Evolutionary conservation across 2,888 invertebrate genomes (phyloP).

Genomic region (Pimpla rufipes): DNA sequence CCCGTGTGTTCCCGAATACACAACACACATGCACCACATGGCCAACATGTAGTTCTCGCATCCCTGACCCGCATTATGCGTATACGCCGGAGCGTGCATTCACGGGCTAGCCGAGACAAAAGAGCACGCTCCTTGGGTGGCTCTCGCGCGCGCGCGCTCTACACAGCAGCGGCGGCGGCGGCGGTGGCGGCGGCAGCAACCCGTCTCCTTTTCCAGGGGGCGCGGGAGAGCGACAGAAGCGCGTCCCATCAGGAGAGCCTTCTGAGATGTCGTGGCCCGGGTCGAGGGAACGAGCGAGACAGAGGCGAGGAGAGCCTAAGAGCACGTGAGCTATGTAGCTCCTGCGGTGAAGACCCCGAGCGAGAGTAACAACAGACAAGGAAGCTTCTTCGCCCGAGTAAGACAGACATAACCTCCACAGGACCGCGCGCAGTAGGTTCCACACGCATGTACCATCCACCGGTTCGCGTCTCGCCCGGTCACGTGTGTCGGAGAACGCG

Average conservation of each 20-base stretch:
- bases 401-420: slow-evolving; percentile 35
- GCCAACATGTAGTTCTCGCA: slow-evolving; percentile 44
- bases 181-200: slow-evolving; percentile 6
- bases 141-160: slow-evolving; percentile 61
- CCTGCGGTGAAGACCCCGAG: slow-evolving; percentile 64
- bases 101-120: slow-evolving; percentile 81
- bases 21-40: slow-evolving; percentile 27
- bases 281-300: slow-evolving; percentile 1
- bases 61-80: slow-evolving; percentile 73
- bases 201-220: slow-evolving; percentile 32
- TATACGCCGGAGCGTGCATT: slow-evolving; percentile 76
- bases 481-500: slow-evolving; percentile 33
- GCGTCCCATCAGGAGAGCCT: slow-evolving; percentile 37
- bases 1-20: slow-evolving; percentile 28
- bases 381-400: slow-evolving; percentile 21
- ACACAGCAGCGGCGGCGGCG: slow-evolving; percentile 10
- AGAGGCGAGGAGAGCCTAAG: slow-evolving; percentile 37
- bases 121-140: slow-evolving; percentile 75
- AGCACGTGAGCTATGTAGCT: slow-evolving; percentile 66
- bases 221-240: slow-evolving; percentile 25
- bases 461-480: slow-evolving; percentile 36
- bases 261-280: slow-evolving; percentile 7
- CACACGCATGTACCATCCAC: slow-evolving; percentile 26
- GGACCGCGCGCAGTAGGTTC: slow-evolving; percentile 5
- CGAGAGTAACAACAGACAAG: slow-evolving; percentile 43